phyloP scores from a whole-genome alignment of 2,113 vertebrate genomes.

The Drymodes brunneopygia region DNA sequence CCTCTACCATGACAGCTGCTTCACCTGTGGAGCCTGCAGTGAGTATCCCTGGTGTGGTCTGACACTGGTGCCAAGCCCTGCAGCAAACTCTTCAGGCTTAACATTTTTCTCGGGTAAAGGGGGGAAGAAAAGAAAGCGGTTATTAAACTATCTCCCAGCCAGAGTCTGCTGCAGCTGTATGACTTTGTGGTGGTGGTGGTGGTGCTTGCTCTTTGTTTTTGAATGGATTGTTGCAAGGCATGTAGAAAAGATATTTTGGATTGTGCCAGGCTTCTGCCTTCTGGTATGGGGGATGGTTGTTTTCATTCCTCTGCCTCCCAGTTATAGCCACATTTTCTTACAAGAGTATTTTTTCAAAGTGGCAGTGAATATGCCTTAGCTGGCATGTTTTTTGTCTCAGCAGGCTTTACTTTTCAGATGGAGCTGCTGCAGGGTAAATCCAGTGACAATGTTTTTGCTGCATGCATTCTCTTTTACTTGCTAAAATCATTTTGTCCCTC shows the following conservation, averaged over 20 bases:
- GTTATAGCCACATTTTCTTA: not conserved
- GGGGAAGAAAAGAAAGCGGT: not conserved
- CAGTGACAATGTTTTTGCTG: accelerated
- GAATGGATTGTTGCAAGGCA: not conserved
- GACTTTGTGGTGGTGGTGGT: not conserved
- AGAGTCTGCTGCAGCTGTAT: not conserved
- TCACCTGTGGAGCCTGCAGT: constrained; percentile 96
- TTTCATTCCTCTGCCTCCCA: not conserved
- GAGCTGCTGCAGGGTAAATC: not conserved
- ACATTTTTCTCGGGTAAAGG: not conserved
- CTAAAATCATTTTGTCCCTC: not conserved
- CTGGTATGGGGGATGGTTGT: not conserved
- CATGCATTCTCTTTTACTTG: accelerated
- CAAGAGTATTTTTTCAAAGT: not conserved
- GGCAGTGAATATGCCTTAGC: not conserved
- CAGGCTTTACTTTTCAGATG: not conserved
- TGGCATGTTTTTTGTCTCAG: not conserved
- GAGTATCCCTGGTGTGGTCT: constrained; percentile 62
- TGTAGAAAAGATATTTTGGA: not conserved
- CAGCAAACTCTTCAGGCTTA: not conserved
- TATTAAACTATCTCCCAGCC: not conserved
- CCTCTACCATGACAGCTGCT: constrained; percentile 92
- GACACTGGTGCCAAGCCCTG: not conserved
- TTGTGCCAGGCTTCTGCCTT: not conserved
- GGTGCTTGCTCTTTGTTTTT: not conserved